Evolutionary conservation across 2,797 vertebrate genomes (phyloP), one percentile per base, ranked within the genome.

Genomic region (Meriones psammophilus): DNA sequence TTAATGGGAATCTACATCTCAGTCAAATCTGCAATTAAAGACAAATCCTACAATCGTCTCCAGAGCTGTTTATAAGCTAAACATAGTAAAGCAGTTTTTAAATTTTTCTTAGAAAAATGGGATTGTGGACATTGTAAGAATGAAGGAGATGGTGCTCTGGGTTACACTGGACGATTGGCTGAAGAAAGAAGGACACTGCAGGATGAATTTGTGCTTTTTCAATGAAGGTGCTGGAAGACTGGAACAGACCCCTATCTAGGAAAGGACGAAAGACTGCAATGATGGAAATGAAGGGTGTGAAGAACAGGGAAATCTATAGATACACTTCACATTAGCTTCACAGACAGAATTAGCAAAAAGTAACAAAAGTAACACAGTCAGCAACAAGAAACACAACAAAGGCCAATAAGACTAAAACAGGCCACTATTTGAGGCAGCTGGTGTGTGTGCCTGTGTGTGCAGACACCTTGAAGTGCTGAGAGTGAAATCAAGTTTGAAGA

Each of bases 251-350:
- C 36, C 28, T 17, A 73, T 58, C 30, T 54, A 58, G 42, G 56
- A 89, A 96, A 77, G 22, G 1, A 33, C 28, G 12, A 36, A 93
- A 64, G 12, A 17, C 46, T 92, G 39, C 62, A 69, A 79, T 2
- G n/a, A 14, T 39, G 46, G 12, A 5, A 39, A 71, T 30, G 62
- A 24, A 50, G n/a, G 46, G 46, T 8, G 8, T 87, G 22, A 80
- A 81, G 36, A 92, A 28, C 22, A 90, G 5, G 85, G 88, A n/a
- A 64, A 81, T 85, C 62, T 95, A 73, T 64, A 30, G 7, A 78
- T 36, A 2, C 66, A 62, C 39, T 28, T 83, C 85, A 66, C 94
- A 69, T 79, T 20, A 94, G 24, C 7, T 85, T 60, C 46, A 1
- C 28, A 81, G n/a, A 94, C 18, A 85, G n/a, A 24, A 83, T 36